These are phyloP conservation scores for Macaca fascicularis DNA, from an alignment of 2,113 vertebrate genomes.

Conservation along the genomic window T2T-MFA8v1.1 NC_088376.1:151332001-151332500, in stretches of 20 bases:
- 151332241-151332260: background rate
- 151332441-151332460: background rate
- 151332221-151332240: background rate
- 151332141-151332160: background rate
- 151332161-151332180: background rate
- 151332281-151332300: too few relatives aligned
- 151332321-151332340: fast-evolving
- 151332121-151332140: background rate
- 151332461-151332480: fast-evolving
- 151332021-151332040: background rate
- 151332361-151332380: too few relatives aligned
- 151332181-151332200: too few relatives aligned
- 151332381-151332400: fast-evolving
- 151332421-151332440: too few relatives aligned
- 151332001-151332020: background rate
- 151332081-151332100: background rate
- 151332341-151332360: background rate
- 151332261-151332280: fast-evolving
- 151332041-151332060: background rate
- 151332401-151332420: background rate
- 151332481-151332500: fast-evolving
- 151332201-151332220: background rate
- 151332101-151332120: background rate
- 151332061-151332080: background rate
- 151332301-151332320: background rate